Percentiles rank a stretch among this genome's conserved stretches.
These are phyloP conservation scores for Tipula helvola DNA, from an alignment of 2,888 invertebrate genomes.

Conservation along the genomic window DNA sequence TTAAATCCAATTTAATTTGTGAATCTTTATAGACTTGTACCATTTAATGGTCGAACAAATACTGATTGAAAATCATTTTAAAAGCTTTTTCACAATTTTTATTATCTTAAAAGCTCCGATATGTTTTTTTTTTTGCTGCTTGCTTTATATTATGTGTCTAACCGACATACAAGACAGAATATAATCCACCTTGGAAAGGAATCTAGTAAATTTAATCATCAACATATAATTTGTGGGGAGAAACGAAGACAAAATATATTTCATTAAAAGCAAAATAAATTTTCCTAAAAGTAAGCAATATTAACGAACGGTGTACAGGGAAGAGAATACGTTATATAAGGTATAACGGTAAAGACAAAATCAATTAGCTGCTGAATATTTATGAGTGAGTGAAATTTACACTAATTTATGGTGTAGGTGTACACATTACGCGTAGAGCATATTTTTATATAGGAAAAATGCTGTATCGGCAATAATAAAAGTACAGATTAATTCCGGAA, in stretches of 20 bases:
- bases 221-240: not conserved
- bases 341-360: not conserved
- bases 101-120: not conserved
- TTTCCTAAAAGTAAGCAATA: not conserved
- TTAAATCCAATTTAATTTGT: not conserved
- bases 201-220: not conserved
- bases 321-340: not conserved
- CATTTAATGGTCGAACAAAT: not conserved
- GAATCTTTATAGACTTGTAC: not conserved
- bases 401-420: not conserved
- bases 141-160: not conserved
- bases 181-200: not conserved
- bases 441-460: not conserved
- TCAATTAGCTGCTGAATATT: not conserved
- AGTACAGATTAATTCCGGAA: not conserved
- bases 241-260: not conserved
- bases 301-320: not conserved
- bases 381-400: not conserved
- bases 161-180: not conserved
- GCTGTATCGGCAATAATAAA: not conserved
- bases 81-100: not conserved
- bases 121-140: not conserved
- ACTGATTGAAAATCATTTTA: conserved; percentile 4
- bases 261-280: not conserved
- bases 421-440: not conserved